These are phyloP conservation scores for Cabera pusaria DNA, from an alignment of 2,888 invertebrate genomes.

Conservation along the genomic window DNA sequence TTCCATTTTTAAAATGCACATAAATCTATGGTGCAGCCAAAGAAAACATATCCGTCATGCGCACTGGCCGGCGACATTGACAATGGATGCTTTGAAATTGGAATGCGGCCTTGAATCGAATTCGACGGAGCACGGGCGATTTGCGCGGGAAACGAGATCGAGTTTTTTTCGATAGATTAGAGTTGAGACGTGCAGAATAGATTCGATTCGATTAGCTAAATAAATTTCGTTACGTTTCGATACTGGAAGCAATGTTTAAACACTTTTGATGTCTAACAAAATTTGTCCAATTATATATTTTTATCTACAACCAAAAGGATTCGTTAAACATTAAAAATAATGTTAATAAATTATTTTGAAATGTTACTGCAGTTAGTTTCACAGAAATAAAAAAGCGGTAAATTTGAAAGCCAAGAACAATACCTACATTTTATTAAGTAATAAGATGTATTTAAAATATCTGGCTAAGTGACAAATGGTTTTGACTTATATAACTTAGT, in stretches of 20 bases:
- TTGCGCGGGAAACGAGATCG: conserved; percentile 63
- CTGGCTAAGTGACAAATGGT: too few relatives aligned
- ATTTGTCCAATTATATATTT: too few relatives aligned
- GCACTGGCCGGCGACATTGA: conserved; percentile 69
- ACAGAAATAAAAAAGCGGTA: too few relatives aligned
- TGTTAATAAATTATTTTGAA: too few relatives aligned
- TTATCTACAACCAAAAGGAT: too few relatives aligned
- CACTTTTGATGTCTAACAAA: conserved; percentile 8
- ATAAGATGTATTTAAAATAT: too few relatives aligned
- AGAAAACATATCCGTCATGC: conserved; percentile 66
- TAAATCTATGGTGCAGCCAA: conserved; percentile 42
- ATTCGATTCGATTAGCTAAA: conserved; percentile 44
- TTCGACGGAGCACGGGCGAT: conserved; percentile 61
- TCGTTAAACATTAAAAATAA: too few relatives aligned
- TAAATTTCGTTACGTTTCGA: conserved; percentile 35
- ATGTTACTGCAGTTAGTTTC: too few relatives aligned
- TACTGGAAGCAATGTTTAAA: conserved; percentile 22
- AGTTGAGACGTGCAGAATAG: conserved; percentile 49
- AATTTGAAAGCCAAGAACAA: too few relatives aligned
- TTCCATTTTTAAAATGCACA: too few relatives aligned
- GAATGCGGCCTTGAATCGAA: conserved; percentile 79
- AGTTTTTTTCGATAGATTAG: conserved; percentile 52
- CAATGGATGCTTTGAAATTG: conserved; percentile 73
- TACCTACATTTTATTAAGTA: too few relatives aligned
- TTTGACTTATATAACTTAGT: too few relatives aligned